A percentile compares a stretch with the other conserved stretches of the same genome.
These are phyloP conservation scores for Phallusia fumigata DNA, from an alignment of 23 tunicate genomes.

Conservation along the genomic window DNA sequence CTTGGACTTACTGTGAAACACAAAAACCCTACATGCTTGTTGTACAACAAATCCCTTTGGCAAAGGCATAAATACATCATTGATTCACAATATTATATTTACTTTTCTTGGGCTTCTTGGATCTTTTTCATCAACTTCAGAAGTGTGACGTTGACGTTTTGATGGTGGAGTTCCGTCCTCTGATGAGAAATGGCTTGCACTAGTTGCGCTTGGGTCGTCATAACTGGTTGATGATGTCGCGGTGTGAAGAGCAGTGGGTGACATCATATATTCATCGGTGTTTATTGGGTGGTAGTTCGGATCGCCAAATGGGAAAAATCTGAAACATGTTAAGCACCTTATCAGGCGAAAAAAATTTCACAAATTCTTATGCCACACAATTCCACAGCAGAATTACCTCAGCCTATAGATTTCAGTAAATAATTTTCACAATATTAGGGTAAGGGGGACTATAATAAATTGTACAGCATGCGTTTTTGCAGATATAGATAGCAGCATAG, in stretches of 20 bases:
- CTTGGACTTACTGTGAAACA: too few relatives aligned
- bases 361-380: too few relatives aligned
- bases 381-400: too few relatives aligned
- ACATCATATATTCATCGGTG: slow-evolving; percentile 48
- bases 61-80: too few relatives aligned
- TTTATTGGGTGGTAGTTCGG: neutral
- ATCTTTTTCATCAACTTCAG: slow-evolving; percentile 35
- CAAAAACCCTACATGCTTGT: too few relatives aligned
- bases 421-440: too few relatives aligned
- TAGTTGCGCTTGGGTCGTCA: slow-evolving; percentile 8
- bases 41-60: too few relatives aligned
- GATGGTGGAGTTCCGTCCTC: slow-evolving; percentile 50
- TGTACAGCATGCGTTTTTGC: too few relatives aligned
- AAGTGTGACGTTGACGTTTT: slow-evolving; percentile 3
- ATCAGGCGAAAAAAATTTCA: too few relatives aligned
- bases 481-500: too few relatives aligned
- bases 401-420: too few relatives aligned
- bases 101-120: slow-evolving; percentile 57
- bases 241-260: slow-evolving; percentile 22
- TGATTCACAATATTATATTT: neutral
- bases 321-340: neutral
- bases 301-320: slow-evolving; percentile 12
- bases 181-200: slow-evolving; percentile 3
- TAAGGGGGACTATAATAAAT: too few relatives aligned
- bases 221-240: slow-evolving; percentile 11